phyloP scores from a whole-genome alignment of 2,888 invertebrate genomes.

The Tenthredo notha region DNA sequence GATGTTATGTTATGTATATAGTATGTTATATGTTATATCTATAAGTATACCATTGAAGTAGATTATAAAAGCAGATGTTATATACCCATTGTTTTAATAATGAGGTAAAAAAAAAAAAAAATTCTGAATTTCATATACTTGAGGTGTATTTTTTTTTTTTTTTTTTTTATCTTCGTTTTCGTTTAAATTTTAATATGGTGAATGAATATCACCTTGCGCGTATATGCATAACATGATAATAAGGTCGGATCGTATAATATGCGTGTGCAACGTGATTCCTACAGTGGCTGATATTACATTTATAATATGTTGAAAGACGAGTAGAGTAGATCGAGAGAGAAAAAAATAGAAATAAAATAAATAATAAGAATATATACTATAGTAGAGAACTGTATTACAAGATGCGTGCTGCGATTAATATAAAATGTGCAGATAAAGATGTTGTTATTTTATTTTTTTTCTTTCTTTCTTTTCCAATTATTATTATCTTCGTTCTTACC shows the following conservation, averaged over 20 bases:
- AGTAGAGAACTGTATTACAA: not conserved
- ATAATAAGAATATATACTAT: not conserved
- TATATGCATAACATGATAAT: not conserved
- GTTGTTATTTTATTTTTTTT: not conserved
- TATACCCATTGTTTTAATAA: not conserved
- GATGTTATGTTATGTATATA: not conserved
- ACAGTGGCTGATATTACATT: not conserved
- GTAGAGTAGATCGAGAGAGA: not conserved
- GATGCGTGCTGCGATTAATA: not conserved
- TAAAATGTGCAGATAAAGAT: not conserved
- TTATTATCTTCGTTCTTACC: not conserved
- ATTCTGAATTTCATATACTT: not conserved
- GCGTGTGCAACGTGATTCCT: conserved; percentile 22
- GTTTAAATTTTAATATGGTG: not conserved
- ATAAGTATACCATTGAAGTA: not conserved
- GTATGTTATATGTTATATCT: no score
- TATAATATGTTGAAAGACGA: conserved; percentile 19
- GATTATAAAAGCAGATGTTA: not conserved
- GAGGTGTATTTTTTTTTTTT: not conserved
- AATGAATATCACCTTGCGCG: conserved; percentile 2
- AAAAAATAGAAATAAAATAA: no score
- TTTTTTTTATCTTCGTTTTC: no score
- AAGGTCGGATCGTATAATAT: not conserved
- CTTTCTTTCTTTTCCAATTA: not conserved
- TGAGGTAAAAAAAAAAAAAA: not conserved